phyloP scores from a whole-genome alignment of 2,797 vertebrate genomes.

The Valencia hispanica region DNA sequence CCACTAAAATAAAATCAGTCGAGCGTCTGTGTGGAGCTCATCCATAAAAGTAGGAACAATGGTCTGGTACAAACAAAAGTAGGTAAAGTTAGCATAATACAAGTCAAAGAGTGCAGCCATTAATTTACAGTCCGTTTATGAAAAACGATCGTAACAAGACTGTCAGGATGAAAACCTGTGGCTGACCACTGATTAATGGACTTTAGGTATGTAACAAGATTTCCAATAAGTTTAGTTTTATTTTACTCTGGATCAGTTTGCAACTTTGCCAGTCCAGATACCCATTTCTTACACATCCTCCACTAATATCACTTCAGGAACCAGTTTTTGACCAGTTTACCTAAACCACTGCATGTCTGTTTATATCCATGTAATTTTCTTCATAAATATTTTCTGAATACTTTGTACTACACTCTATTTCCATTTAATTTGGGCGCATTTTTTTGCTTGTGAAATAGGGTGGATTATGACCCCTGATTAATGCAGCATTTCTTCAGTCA shows the following conservation, averaged over 20 bases:
- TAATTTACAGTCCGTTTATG: not conserved
- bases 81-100: too few species aligned
- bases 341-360: not conserved
- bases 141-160: not conserved
- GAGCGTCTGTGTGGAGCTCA: too few species aligned
- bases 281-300: not conserved
- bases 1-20: too few species aligned
- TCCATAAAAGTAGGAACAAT: too few species aligned
- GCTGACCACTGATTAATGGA: not conserved
- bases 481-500: not conserved
- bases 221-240: not conserved
- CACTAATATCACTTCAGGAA: too few species aligned
- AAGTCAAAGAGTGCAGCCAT: too few species aligned
- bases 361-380: not conserved
- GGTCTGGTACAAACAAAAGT: too few species aligned
- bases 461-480: not conserved
- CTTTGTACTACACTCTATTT: not conserved
- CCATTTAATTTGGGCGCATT: not conserved
- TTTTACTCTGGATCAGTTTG: not conserved
- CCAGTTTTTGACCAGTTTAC: not conserved
- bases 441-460: not conserved
- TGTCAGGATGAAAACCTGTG: not conserved
- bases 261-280: not conserved
- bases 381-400: not conserved
- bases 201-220: not conserved